Evolutionary conservation across 2,113 vertebrate genomes (phyloP).

Genomic region (Pseudopipra pipra): DNA sequence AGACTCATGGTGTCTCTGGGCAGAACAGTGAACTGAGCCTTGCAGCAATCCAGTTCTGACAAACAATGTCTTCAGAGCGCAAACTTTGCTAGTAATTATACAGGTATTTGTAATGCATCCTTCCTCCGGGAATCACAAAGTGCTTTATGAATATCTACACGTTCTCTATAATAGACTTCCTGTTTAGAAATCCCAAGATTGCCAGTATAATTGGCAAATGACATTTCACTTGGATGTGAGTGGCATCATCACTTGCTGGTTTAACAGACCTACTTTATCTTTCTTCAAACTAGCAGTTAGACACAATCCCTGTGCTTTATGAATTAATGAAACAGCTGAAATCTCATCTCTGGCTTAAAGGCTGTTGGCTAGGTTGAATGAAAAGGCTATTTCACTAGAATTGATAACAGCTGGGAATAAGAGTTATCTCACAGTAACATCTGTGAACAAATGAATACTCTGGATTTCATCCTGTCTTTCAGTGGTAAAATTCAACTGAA

Average conservation of each 20-base stretch:
- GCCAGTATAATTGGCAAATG: not conserved
- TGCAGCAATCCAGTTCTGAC: not conserved
- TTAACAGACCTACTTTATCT: not conserved
- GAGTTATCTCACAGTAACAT: not conserved
- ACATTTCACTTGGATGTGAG: not conserved
- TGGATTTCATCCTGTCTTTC: not conserved
- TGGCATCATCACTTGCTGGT: not conserved
- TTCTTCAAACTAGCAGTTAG: not conserved
- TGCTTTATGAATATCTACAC: not conserved
- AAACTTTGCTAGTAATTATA: not conserved
- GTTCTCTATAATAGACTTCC: not conserved
- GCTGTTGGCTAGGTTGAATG: not conserved
- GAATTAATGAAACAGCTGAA: not conserved
- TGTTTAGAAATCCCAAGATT: not conserved
- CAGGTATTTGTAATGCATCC: not conserved
- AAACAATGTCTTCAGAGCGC: not conserved
- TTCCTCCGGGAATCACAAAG: conserved; percentile 5
- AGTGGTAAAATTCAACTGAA: not conserved
- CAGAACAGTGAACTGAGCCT: not conserved
- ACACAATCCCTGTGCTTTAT: not conserved
- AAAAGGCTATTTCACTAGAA: not conserved
- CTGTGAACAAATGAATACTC: not conserved
- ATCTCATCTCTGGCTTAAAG: not conserved
- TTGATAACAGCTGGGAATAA: not conserved
- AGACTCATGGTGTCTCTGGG: not conserved